Base-by-base conservation (phyloP, 2,888 invertebrate genomes). In the Strigamia transsilvanica region DNA sequence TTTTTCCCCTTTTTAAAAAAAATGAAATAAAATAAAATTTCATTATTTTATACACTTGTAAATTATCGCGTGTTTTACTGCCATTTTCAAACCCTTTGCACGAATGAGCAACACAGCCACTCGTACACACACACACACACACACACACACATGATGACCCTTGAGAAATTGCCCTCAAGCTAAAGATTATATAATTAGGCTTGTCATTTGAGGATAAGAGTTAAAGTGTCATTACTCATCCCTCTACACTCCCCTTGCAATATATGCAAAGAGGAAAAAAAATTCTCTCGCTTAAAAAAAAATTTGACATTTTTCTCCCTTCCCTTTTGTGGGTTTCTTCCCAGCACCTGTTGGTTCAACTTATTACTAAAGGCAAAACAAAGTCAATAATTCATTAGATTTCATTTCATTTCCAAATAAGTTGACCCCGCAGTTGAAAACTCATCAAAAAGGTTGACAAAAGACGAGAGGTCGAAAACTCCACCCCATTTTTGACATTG, bases 21-120 rank as follows among this genome's bases (percentile, higher is more conserved):
- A 38, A 38, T 34, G 6, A 27, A 27, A 27, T 27, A 27, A 27
- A 27, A 46, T 46, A n/a, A 9, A 18, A 56, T 56, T 56, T 56
- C 56, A 18, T 56, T 56, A 56, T 56, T 56, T 56, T 56, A 56
- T 56, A n/a, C 56, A 56, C 56, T 56, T 56, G 56, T 56, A 56
- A 56, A 56, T 56, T 56, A 56, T 56, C 56, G 56, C 56, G 56
- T 56, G 56, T 56, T 56, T 56, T 56, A 56, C 56, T 56, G 56
- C 56, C 56, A 56, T 56, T 56, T 56, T 21, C 56, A 56, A 56
- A 56, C 18, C 18, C 56, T 56, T 18, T 56, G 56, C 56, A 56
- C 56, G 56, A 56, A 56, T 56, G 56, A 56, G 56, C 56, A 56
- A 21, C 56, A 56, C 56, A 56, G 56, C 56, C 56, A 56, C 56